phyloP scores from a whole-genome alignment of 35 echinoderm and acorn worm species.

The Antedon bifida region DNA sequence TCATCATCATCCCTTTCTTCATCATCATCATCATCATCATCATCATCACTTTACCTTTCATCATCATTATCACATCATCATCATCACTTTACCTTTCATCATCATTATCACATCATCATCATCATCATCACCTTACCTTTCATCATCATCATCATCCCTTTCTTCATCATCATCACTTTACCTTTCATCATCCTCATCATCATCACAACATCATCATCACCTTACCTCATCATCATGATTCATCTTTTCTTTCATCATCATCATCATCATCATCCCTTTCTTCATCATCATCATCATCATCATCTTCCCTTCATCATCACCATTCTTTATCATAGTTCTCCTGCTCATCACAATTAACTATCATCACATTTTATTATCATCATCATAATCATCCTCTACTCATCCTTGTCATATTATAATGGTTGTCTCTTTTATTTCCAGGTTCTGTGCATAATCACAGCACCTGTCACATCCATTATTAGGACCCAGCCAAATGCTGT shows the following conservation, averaged over 20 bases:
- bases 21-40: no score
- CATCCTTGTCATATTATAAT: neutral
- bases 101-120: no score
- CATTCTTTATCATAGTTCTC: neutral
- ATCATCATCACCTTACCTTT: no score
- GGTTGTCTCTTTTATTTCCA: slow-evolving; percentile 16
- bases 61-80: no score
- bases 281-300: neutral
- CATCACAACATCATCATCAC: neutral
- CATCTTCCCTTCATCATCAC: neutral
- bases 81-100: no score
- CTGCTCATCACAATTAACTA: neutral
- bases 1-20: no score
- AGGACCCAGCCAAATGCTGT: slow-evolving; percentile 83
- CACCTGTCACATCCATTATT: slow-evolving; percentile 92
- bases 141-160: no score
- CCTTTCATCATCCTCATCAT: neutral
- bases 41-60: no score
- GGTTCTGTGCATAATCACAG: slow-evolving; percentile 98
- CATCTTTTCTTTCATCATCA: neutral
- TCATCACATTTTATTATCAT: neutral
- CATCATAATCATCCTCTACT: neutral
- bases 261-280: neutral
- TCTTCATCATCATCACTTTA: neutral
- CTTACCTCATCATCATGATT: neutral